Evolutionary conservation across 2,888 invertebrate species (phyloP).

Genomic region (Kuschelorhynchus macadamiae): DNA sequence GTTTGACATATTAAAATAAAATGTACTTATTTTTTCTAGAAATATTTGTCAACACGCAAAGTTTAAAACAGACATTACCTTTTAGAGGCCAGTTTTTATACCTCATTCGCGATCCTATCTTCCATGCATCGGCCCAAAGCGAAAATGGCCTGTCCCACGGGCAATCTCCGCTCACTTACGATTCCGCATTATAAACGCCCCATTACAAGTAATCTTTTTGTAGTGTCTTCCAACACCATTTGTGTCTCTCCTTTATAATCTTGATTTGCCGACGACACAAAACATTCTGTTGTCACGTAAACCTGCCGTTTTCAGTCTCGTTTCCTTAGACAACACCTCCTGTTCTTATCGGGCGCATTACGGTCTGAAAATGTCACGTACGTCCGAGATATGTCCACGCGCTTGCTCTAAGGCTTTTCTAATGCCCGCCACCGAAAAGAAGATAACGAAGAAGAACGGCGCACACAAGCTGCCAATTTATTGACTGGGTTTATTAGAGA

Average conservation of each 20-base stretch:
- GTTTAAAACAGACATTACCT: no score
- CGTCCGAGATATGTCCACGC: conserved; percentile 38
- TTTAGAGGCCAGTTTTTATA: no score
- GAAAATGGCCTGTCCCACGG: neutral
- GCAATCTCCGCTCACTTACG: neutral
- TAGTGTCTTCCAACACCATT: conserved; percentile 40
- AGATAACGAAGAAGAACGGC: neutral
- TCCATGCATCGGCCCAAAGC: neutral
- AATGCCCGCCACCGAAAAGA: conserved; percentile 8
- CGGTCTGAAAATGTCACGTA: conserved; percentile 47
- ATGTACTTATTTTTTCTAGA: no score
- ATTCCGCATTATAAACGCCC: conserved; percentile 34
- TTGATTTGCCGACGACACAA: conserved; percentile 49
- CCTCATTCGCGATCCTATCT: no score
- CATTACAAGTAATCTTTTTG: conserved; percentile 25
- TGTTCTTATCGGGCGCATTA: conserved; percentile 49
- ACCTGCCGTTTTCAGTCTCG: conserved; percentile 38
- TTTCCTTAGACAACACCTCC: conserved; percentile 44
- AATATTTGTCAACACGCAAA: no score
- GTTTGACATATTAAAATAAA: no score
- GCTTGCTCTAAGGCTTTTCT: conserved; percentile 27
- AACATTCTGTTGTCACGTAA: conserved; percentile 49
- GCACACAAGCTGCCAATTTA: no score
- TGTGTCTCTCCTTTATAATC: conserved; percentile 44
- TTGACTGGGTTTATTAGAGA: no score